phyloP scores from a whole-genome alignment of 2,797 vertebrate species.

The Poliocrania exsul region DNA sequence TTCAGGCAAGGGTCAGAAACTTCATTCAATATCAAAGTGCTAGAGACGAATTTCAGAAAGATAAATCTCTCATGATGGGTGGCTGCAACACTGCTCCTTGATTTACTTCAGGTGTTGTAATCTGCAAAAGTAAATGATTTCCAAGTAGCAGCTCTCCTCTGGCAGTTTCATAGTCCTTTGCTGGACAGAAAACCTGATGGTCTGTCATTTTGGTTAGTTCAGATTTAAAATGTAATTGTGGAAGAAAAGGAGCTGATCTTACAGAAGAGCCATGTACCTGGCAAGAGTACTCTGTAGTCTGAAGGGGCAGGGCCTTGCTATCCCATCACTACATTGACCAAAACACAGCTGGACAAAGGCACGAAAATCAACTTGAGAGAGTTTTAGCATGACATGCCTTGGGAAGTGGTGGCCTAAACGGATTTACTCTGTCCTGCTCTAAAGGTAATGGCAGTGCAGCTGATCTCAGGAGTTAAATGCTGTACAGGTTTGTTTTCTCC shows the following conservation, averaged over 20 bases:
- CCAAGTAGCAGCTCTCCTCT: background rate
- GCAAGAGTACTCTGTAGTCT: background rate
- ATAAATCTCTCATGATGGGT: background rate
- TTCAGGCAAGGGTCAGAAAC: background rate
- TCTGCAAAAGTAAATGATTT: background rate
- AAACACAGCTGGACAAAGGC: background rate
- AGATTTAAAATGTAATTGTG: background rate
- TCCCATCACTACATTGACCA: background rate
- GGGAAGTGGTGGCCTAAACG: background rate
- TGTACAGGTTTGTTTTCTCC: background rate
- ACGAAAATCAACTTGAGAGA: background rate
- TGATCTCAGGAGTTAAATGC: background rate
- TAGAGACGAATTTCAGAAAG: background rate
- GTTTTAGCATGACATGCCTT: background rate
- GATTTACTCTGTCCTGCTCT: background rate
- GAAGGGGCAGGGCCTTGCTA: background rate
- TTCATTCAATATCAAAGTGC: background rate
- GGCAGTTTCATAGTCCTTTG: background rate
- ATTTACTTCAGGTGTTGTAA: background rate
- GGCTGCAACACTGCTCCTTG: background rate
- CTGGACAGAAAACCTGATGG: background rate
- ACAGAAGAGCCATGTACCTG: background rate
- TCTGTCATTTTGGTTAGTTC: background rate
- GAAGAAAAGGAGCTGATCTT: background rate
- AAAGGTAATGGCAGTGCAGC: background rate